Percentiles rank a stretch among this genome's conserved stretches.
Evolutionary conservation across 2,888 invertebrate genomes (phyloP).

Genomic region (Poecilobothrus nobilitatus): DNA sequence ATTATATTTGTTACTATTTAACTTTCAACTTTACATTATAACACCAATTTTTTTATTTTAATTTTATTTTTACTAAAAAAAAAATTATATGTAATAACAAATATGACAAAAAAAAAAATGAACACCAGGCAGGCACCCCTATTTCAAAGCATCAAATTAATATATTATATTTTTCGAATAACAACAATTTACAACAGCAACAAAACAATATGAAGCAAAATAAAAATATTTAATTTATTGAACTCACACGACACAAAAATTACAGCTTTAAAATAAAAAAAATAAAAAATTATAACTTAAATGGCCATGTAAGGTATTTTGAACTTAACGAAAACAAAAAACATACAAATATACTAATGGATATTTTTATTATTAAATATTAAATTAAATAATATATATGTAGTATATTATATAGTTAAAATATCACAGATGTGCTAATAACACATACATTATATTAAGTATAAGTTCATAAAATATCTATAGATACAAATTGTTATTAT

Average conservation of each 20-base stretch:
- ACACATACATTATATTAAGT: too few species aligned
- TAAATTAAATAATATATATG: too few species aligned
- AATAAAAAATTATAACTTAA: not conserved
- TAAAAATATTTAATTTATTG: slow-evolving; percentile 1
- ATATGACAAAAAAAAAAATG: not conserved
- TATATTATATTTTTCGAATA: not conserved
- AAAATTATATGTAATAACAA: not conserved
- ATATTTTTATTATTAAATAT: too few species aligned
- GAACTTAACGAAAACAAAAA: not conserved
- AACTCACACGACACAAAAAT: slow-evolving; percentile 3
- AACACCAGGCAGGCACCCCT: slow-evolving; percentile 6
- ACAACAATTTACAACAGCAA: too few species aligned
- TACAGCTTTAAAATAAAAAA: not conserved
- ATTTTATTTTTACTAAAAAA: not conserved
- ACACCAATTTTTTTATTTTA: too few species aligned
- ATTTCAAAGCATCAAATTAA: not conserved
- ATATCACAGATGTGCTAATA: too few species aligned
- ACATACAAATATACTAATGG: too few species aligned
- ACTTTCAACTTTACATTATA: too few species aligned
- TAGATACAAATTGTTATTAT: too few species aligned
- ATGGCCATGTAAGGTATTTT: slow-evolving; percentile 6
- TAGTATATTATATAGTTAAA: too few species aligned
- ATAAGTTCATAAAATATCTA: too few species aligned
- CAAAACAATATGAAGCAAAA: not conserved
- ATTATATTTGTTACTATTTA: too few species aligned